These are phyloP conservation scores for Maccullochella peelii DNA, from an alignment of 2,113 vertebrate species.

Conservation along the genomic window DNA sequence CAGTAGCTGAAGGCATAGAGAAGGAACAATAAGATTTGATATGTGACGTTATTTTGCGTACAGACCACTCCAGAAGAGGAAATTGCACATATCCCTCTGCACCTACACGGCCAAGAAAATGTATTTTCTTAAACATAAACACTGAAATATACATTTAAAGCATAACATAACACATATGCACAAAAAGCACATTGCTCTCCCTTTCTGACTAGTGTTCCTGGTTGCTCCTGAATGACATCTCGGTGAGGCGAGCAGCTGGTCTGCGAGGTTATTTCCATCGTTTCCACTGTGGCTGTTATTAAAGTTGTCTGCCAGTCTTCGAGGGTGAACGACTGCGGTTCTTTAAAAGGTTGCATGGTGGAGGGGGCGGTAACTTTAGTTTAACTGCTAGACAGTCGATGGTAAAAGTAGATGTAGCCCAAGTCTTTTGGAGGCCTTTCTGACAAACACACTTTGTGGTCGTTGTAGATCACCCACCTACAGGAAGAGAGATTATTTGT, in stretches of 20 bases:
- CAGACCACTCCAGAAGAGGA: conserved; percentile 62
- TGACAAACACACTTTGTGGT: conserved; percentile 98
- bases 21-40: conserved; percentile 69
- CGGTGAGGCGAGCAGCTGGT: conserved; percentile 65
- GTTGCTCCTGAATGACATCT: conserved; percentile 65
- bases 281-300: conserved; percentile 68
- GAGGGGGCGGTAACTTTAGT: conserved; percentile 67
- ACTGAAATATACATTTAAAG: conserved; percentile 71
- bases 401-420: conserved; percentile 99
- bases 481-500: conserved; percentile 27
- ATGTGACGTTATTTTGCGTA: conserved; percentile 61
- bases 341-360: conserved; percentile 75
- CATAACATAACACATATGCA: conserved; percentile 65
- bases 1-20: conserved; percentile 72
- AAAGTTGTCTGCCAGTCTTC: conserved; percentile 65
- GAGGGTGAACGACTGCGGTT: conserved; percentile 79
- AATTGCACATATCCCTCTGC: conserved; percentile 79
- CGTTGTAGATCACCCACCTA: conserved; percentile 99
- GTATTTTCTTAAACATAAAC: conserved; percentile 54
- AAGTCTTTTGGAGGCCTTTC: conserved; percentile 98
- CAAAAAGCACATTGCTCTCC: conserved; percentile 70
- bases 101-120: conserved; percentile 49
- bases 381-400: conserved; percentile 93
- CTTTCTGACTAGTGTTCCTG: conserved; percentile 62
- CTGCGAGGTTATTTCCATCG: conserved; percentile 76